These are phyloP conservation scores for Dinothrombium tinctorium DNA, from an alignment of 1,140 invertebrate species.

Conservation along the genomic window DNA sequence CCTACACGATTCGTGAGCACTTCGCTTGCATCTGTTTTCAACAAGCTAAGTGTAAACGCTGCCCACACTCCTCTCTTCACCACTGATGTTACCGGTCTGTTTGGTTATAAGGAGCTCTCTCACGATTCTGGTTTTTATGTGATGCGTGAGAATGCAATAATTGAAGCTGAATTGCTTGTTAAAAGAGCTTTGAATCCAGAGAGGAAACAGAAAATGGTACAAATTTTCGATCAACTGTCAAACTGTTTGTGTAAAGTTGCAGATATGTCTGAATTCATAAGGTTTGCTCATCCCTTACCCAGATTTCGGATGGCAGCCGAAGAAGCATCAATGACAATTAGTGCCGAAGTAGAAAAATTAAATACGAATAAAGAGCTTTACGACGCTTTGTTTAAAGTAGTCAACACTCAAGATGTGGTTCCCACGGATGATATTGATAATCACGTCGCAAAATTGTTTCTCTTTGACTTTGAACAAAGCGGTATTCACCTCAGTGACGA, in stretches of 20 bases:
- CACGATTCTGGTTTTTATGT: conserved; percentile 52
- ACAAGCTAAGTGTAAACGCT: background rate
- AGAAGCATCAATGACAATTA: conserved; percentile 51
- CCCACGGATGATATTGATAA: conserved; percentile 45
- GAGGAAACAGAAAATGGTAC: conserved; percentile 29
- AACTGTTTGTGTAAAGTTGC: conserved; percentile 79
- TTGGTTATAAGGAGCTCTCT: conserved; percentile 50
- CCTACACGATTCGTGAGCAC: background rate
- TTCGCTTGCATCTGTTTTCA: conserved; percentile 2
- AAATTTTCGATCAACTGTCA: conserved; percentile 83
- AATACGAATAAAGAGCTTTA: conserved; percentile 73
- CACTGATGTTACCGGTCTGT: conserved; percentile 35
- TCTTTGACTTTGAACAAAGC: conserved; percentile 89
- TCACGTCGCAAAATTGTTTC: conserved; percentile 62
- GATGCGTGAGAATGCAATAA: conserved; percentile 45
- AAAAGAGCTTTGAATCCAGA: conserved; percentile 39
- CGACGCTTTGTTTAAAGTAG: conserved; percentile 39
- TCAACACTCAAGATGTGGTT: conserved; percentile 39
- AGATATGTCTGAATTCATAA: conserved; percentile 80
- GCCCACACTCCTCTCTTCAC: background rate
- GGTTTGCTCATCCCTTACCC: conserved; percentile 58
- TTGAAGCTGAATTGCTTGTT: conserved; percentile 41
- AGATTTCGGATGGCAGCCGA: conserved; percentile 47
- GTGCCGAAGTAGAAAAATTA: conserved; percentile 70
- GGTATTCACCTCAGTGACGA: conserved; percentile 74